Percentiles rank a stretch among this genome's conserved stretches.
phyloP scores from a whole-genome alignment of 2,113 vertebrate species.

The Chaetura pelagica region DNA sequence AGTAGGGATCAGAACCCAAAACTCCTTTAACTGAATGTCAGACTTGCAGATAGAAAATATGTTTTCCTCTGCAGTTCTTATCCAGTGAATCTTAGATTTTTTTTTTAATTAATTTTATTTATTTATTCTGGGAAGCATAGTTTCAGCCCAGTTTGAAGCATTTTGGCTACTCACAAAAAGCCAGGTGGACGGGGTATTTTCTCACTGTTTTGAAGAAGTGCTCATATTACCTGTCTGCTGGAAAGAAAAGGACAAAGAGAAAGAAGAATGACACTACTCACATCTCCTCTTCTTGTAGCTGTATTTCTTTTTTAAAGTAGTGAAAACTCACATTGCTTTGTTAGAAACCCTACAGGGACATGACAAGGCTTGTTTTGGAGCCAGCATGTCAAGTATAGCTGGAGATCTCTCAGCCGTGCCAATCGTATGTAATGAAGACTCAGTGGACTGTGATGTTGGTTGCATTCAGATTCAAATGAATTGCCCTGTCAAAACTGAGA shows the following conservation, averaged over 20 bases:
- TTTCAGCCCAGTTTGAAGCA: background rate
- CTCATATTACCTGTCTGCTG: background rate
- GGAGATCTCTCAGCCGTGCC: background rate
- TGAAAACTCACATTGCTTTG: background rate
- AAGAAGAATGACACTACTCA: background rate
- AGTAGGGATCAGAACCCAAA: background rate
- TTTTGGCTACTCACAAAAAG: background rate
- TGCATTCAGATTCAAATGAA: background rate
- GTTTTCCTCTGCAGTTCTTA: background rate
- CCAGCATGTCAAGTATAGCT: background rate
- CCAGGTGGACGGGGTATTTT: background rate
- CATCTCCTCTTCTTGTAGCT: background rate
- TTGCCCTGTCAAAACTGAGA: background rate
- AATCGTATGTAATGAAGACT: background rate
- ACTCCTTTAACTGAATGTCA: background rate
- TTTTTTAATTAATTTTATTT: background rate
- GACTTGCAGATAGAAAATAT: background rate
- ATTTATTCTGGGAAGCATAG: background rate
- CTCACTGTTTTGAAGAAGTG: background rate
- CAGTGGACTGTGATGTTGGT: background rate
- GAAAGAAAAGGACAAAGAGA: background rate
- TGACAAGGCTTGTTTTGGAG: background rate
- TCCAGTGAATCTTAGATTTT: background rate
- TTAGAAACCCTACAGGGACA: background rate
- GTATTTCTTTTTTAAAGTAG: background rate